Evolutionary conservation across 2,888 invertebrate species (phyloP).

Genomic region (Amphipyra tragopoginis): DNA sequence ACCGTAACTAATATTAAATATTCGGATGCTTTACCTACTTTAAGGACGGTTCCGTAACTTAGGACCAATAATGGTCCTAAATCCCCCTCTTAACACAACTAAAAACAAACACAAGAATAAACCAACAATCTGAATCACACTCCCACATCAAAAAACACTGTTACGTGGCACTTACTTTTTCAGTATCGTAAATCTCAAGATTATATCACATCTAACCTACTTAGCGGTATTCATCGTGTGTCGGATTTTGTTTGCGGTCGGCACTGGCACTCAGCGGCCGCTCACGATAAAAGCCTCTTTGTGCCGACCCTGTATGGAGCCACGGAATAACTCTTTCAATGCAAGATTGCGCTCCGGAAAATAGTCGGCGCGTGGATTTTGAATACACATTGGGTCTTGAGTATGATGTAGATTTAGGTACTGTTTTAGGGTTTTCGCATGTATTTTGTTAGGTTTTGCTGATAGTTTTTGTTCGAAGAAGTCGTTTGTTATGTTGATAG

Average conservation of each 20-base stretch:
- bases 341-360: constrained; percentile 73
- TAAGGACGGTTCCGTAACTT: background rate
- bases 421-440: constrained; percentile 7
- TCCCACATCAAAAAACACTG: constrained; percentile 44
- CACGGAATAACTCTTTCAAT: constrained; percentile 77
- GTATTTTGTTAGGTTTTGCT: background rate
- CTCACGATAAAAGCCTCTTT: constrained; percentile 84
- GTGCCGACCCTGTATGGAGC: constrained; percentile 71
- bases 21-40: too few relatives aligned
- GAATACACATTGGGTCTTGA: constrained; percentile 47
- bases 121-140: constrained; percentile 43
- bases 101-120: constrained; percentile 26
- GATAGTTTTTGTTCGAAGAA: background rate
- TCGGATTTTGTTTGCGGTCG: constrained; percentile 76
- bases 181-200: constrained; percentile 64
- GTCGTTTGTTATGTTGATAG: background rate
- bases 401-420: constrained; percentile 18
- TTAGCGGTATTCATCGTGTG: constrained; percentile 76
- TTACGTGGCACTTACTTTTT: constrained; percentile 52
- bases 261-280: constrained; percentile 67
- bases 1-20: too few relatives aligned
- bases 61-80: background rate
- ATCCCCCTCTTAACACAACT: background rate
- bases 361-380: constrained; percentile 55
- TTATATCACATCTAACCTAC: constrained; percentile 73